Base-by-base conservation (phyloP, 2,113 vertebrate genomes). In the Pterophyllum scalare region DNA sequence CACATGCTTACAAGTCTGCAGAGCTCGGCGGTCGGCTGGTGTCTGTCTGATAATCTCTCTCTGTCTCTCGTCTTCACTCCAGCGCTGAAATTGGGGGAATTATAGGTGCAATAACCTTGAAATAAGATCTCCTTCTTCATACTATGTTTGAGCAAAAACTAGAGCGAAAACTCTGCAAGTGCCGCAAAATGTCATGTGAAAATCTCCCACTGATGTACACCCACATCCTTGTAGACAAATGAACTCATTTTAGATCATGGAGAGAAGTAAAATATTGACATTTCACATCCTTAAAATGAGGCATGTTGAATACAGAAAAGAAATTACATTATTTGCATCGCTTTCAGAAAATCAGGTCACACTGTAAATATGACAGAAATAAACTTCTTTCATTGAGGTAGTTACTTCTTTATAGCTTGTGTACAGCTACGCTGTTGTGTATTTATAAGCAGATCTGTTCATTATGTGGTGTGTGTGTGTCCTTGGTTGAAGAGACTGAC, bases 1-100 rank as follows among this genome's bases (percentile, higher is more conserved):
- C 85, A 84, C 84, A 87, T 85, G 91, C 92, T 89, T 89, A 83
- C 92, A 94, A 90, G 93, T 94, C 90, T 94, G 81, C 62, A 82
- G 54, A 81, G 78, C 83, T 89, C 46, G 17, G 72, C 22, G 52
- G 88, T 84, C 81, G 67, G 67, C 88, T 86, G 60, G 64, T 77
- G 83, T 91, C 75, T 80, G 83, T 87, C 85, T 84, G 88, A 86
- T 77, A 89, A 75, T 87, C 80, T 78, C 74, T 60, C 79, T 61
- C n/a, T 77, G 61, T 77, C 57, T 83, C 72, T 85, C n/a, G 46
- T 85, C 85, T 84, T 88, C 79, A 77, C 88, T 83, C 78, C 77
- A 77, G 79, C 65, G 6, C 56, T 33, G 52, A 88, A 91, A 77
- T 64, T 33, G 65, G 38, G 78, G 56, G 57, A 92, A 87, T 78